These are phyloP conservation scores for Leptopterna dolabrata DNA, from an alignment of 2,888 invertebrate species.

Conservation along the genomic window DNA sequence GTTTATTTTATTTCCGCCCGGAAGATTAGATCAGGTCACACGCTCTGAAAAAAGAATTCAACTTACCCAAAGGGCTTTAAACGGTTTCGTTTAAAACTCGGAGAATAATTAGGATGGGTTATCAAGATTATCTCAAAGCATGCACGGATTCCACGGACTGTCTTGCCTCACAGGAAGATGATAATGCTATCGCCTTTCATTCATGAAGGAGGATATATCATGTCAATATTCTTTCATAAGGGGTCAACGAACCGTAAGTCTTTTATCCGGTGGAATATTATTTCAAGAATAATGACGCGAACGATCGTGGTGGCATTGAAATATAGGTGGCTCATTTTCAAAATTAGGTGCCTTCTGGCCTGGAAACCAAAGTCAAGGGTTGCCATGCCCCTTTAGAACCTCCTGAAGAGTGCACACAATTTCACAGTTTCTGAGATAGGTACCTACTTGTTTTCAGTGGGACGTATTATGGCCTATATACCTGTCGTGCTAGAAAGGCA, in stretches of 20 bases:
- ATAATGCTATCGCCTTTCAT: conserved; percentile 28
- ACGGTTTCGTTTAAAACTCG: conserved; percentile 22
- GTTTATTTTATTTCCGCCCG: background rate
- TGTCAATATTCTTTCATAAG: conserved; percentile 42
- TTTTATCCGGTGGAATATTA: background rate
- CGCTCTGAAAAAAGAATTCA: background rate
- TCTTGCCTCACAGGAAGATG: conserved; percentile 28
- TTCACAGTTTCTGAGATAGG: no score
- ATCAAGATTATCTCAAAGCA: conserved; percentile 12
- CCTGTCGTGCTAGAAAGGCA: no score
- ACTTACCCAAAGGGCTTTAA: conserved; percentile 1
- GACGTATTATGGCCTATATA: no score
- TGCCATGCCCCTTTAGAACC: no score
- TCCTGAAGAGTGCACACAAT: no score
- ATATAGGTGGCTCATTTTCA: no score
- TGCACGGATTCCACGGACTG: background rate
- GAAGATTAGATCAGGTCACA: conserved; percentile 14
- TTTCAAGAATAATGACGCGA: background rate
- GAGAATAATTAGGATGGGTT: conserved; percentile 26
- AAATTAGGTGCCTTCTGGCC: no score
- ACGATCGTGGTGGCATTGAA: background rate
- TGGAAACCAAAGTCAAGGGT: no score
- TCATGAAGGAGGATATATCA: conserved; percentile 15
- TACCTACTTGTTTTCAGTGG: no score
- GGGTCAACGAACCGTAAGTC: conserved; percentile 21